These are phyloP conservation scores for Siniperca knerii DNA, from an alignment of 2,113 vertebrate species.

Conservation along the genomic window DNA sequence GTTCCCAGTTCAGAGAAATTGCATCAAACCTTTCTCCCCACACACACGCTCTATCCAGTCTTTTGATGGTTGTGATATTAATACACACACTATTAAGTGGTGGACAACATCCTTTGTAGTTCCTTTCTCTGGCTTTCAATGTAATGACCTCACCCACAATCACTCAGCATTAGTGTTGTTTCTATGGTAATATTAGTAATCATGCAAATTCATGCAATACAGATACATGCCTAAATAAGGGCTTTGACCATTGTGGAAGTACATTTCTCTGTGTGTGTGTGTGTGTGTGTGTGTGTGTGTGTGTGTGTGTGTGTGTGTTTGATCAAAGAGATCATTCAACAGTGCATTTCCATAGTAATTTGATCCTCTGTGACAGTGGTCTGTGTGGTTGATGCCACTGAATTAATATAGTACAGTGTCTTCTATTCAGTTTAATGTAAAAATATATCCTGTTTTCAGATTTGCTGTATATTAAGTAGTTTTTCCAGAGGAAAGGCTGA, in stretches of 20 bases:
- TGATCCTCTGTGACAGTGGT: constrained; percentile 74
- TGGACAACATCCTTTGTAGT: constrained; percentile 76
- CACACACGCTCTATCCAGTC: constrained; percentile 39
- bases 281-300: constrained; percentile 19
- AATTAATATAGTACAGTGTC: constrained; percentile 56
- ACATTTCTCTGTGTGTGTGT: constrained; percentile 40
- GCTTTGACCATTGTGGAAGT: constrained; percentile 72
- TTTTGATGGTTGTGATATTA: constrained; percentile 78
- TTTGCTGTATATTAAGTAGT: constrained; percentile 42
- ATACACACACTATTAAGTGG: constrained; percentile 66
- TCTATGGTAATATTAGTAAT: constrained; percentile 82
- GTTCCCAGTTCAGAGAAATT: constrained; percentile 53
- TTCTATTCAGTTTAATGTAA: constrained; percentile 45
- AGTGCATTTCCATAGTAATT: constrained; percentile 83
- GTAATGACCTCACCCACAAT: constrained; percentile 71
- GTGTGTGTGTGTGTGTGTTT: constrained; percentile 39
- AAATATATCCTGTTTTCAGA: constrained; percentile 42
- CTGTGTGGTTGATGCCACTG: constrained; percentile 55
- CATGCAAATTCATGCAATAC: constrained; percentile 82
- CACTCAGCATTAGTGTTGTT: constrained; percentile 76
- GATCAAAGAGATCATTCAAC: constrained; percentile 81
- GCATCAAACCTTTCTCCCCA: not conserved
- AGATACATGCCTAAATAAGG: constrained; percentile 75
- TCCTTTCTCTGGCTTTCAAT: constrained; percentile 67
- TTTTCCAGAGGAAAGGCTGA: constrained; percentile 18